phyloP scores from a whole-genome alignment of 2,888 invertebrate species.

The Epiblema foenella region DNA sequence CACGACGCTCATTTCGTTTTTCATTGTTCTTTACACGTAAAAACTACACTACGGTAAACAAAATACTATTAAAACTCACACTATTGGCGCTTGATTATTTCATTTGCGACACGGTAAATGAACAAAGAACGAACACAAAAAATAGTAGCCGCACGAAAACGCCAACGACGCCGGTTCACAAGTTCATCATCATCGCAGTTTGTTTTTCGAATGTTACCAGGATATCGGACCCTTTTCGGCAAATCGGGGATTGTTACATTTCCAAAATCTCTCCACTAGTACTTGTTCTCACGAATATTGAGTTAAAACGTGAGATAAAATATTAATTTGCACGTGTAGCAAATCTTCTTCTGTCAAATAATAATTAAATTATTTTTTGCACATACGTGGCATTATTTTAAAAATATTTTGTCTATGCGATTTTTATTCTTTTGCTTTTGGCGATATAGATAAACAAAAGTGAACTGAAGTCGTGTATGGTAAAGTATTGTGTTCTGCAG shows the following conservation, averaged over 20 bases:
- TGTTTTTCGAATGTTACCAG: constrained; percentile 83
- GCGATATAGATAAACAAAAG: constrained; percentile 43
- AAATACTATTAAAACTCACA: constrained; percentile 78
- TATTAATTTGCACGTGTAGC: constrained; percentile 51
- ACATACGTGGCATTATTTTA: constrained; percentile 64
- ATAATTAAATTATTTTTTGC: constrained; percentile 62
- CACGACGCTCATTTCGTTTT: constrained; percentile 69
- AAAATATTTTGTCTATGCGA: constrained; percentile 42
- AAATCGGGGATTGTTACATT: constrained; percentile 28
- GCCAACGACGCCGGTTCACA: constrained; percentile 83
- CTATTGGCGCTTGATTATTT: constrained; percentile 70
- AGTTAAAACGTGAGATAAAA: constrained; percentile 28
- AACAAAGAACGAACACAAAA: constrained; percentile 82
- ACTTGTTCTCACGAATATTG: constrained; percentile 53
- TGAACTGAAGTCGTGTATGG: not conserved
- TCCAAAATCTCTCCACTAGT: constrained; percentile 37
- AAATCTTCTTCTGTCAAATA: constrained; percentile 63
- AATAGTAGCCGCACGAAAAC: constrained; percentile 74
- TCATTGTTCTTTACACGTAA: constrained; percentile 73
- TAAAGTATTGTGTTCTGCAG: not conserved
- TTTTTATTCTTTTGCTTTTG: constrained; percentile 64
- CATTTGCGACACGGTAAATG: constrained; percentile 76
- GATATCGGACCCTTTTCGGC: constrained; percentile 49
- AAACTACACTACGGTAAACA: constrained; percentile 80
- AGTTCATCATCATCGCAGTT: constrained; percentile 78